phyloP scores from a whole-genome alignment of 1,140 invertebrate genomes.

The Pararge aegeria region DNA sequence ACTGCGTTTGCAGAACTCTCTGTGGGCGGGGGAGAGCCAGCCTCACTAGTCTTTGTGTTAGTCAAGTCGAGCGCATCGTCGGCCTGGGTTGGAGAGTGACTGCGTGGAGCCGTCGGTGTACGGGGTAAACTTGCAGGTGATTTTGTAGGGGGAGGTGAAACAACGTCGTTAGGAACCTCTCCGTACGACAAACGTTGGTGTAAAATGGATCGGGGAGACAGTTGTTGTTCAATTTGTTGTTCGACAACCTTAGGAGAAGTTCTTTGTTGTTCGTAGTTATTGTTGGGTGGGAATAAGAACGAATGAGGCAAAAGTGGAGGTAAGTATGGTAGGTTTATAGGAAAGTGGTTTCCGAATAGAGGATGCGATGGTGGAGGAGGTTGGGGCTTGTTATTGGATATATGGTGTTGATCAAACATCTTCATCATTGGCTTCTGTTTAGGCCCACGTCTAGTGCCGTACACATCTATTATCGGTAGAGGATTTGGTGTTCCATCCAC shows the following conservation, averaged over 20 bases:
- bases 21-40: slow-evolving; percentile 52
- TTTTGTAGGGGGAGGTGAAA: slow-evolving; percentile 45
- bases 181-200: slow-evolving; percentile 59
- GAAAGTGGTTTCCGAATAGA: slow-evolving; percentile 68
- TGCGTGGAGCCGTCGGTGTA: slow-evolving; percentile 44
- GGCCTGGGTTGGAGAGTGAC: slow-evolving; percentile 47
- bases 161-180: slow-evolving; percentile 40
- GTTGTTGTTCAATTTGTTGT: slow-evolving; percentile 36
- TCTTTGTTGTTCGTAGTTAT: slow-evolving; percentile 62
- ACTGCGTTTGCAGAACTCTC: slow-evolving; percentile 41
- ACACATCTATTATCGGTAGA: slow-evolving; percentile 93
- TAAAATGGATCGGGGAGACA: slow-evolving; percentile 55
- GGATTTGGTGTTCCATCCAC: slow-evolving; percentile 93
- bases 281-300: slow-evolving; percentile 73
- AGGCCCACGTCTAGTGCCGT: slow-evolving; percentile 92
- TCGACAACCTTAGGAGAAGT: slow-evolving; percentile 47
- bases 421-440: slow-evolving; percentile 82
- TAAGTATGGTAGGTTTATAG: slow-evolving; percentile 68
- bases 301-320: slow-evolving; percentile 68
- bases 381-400: slow-evolving; percentile 34
- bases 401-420: slow-evolving; percentile 53
- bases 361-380: slow-evolving; percentile 58
- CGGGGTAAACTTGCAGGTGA: slow-evolving; percentile 57
- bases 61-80: slow-evolving; percentile 81
- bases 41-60: slow-evolving; percentile 70